Evolutionary conservation across 1,140 invertebrate genomes (phyloP), one percentile per base, ranked within the genome.

Genomic region (Drosophila watanabei): DNA sequence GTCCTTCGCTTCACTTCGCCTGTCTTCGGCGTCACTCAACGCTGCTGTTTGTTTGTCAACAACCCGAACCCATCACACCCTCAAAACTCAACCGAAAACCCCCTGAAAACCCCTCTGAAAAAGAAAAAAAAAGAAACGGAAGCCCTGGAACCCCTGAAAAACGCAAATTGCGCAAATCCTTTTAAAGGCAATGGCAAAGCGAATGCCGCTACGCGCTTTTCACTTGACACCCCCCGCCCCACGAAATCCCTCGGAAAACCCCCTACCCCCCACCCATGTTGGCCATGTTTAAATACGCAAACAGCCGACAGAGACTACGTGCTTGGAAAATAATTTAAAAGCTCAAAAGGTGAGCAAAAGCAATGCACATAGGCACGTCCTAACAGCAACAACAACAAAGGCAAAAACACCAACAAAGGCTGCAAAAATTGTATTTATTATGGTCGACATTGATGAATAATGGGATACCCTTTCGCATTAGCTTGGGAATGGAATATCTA

Each of bases 321-420:
- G 89, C 89, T 84, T 92, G 79, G 89, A 90, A 92, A 92, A 92
- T 92, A 86, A 92, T 92, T 92, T 92, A 92, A 92, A 92, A 90
- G 89, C 89, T 92, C 90, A 92, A 92, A 92, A 92, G 89, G 89
- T 92, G 89, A 92, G 84, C 81, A 88, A 84, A 88, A 65, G 86
- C 85, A 89, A 65, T 88, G 86, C 79, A 89, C 81, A 88, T 89
- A 89, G 85, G 85, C 85, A 89, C 85, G 85, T 89, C 71, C 86
- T 84, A 75, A 43, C 76, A 73, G 33, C 58, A 80, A 56, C 75
- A 70, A 39, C 71, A 52, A 45, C 54, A 73, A 32, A 9, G 28
- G 11, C 49, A 52, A 18, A 18, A 52, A 18, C 71, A 52, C 13
- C 66, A 76, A 58, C 64, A 78, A 69, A 56, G 57, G 33, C 49